Percentiles rank a stretch among this genome's conserved stretches.
phyloP scores from a whole-genome alignment of 2,113 vertebrate species.

The Collichthys lucidus region DNA sequence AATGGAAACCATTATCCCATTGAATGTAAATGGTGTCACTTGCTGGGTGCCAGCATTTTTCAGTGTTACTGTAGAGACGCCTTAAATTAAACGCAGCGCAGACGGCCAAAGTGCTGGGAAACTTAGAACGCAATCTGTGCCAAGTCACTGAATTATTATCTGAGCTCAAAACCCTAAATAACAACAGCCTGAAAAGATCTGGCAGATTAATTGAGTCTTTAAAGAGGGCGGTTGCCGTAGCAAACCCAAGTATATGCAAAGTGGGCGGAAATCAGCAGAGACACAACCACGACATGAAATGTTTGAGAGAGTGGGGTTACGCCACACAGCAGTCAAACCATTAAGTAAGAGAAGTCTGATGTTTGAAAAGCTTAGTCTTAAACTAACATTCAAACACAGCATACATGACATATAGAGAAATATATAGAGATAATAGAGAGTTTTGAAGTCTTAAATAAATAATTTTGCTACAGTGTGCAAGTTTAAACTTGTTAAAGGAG shows the following conservation, averaged over 20 bases:
- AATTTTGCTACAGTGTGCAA: background rate
- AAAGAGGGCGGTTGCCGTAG: conserved; percentile 41
- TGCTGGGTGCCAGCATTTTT: conserved; percentile 31
- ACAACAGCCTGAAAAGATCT: conserved; percentile 55
- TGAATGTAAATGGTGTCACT: conserved; percentile 34
- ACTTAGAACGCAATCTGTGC: conserved; percentile 29
- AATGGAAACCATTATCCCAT: conserved; percentile 47
- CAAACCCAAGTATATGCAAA: conserved; percentile 58
- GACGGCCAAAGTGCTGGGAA: conserved; percentile 41
- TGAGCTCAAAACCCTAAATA: conserved; percentile 46
- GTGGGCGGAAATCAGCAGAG: conserved; percentile 30
- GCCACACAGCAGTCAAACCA: background rate
- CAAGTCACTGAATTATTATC: conserved; percentile 56
- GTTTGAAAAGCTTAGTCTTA: no score
- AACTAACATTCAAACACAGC: no score
- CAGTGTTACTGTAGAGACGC: conserved; percentile 40
- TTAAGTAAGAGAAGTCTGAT: no score
- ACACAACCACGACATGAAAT: background rate
- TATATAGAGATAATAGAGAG: no score
- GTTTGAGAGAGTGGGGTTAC: background rate
- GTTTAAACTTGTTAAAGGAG: background rate
- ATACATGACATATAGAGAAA: no score
- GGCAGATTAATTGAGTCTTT: conserved; percentile 49
- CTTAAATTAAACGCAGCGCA: conserved; percentile 30
- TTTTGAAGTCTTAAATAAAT: background rate